These are phyloP conservation scores for Pluvialis apricaria DNA, from an alignment of 2,113 vertebrate species.

Conservation along the genomic window DNA sequence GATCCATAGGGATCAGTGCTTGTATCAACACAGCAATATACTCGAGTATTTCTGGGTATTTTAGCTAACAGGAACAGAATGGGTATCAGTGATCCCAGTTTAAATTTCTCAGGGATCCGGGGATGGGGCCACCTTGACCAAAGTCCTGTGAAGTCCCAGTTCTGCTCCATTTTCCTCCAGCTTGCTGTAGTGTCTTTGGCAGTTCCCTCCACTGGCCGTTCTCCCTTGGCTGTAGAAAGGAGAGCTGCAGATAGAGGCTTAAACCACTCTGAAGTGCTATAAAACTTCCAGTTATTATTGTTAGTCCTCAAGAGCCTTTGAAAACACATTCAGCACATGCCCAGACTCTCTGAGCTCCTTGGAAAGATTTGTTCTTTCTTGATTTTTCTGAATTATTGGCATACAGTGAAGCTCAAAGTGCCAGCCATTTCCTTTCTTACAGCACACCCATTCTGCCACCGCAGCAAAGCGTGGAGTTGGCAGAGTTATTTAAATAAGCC, in stretches of 20 bases:
- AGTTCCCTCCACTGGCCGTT: background rate
- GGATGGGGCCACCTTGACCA: background rate
- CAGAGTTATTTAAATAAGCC: background rate
- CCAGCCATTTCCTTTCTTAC: background rate
- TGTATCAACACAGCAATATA: background rate
- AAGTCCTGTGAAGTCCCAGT: background rate
- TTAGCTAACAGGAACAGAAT: background rate
- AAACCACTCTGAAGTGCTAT: background rate
- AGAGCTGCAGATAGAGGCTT: background rate
- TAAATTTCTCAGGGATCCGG: background rate
- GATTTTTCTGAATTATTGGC: background rate
- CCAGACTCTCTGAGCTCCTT: background rate
- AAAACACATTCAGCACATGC: background rate
- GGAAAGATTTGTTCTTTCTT: slow-evolving; percentile 6
- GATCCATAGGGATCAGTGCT: background rate
- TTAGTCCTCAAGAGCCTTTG: background rate
- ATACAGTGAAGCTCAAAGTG: background rate
- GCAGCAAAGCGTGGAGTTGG: background rate
- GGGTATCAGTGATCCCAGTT: background rate
- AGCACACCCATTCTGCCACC: background rate
- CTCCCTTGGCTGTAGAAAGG: background rate
- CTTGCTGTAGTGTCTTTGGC: background rate
- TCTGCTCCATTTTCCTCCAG: background rate
- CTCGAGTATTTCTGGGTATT: background rate
- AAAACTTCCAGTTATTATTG: background rate